A percentile compares a stretch with the other conserved stretches of the same genome.
Conservation (phyloP, 2,113 vertebrate genomes). For the Gambusia holbrooki region DNA sequence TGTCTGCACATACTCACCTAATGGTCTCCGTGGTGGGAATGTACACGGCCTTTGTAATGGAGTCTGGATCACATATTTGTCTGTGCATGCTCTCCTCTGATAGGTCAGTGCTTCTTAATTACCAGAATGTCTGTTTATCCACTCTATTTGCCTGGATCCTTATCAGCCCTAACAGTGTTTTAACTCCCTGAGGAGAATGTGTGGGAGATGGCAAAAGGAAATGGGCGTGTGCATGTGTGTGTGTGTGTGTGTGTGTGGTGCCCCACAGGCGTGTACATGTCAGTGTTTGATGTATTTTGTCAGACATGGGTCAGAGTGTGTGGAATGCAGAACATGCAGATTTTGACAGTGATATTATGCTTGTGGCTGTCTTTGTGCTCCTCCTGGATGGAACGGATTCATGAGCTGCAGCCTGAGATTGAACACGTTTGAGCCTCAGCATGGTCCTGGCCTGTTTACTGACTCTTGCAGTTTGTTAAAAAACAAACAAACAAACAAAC, state of each 20-base stretch:
- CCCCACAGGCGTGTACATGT: slow-evolving; percentile 51
- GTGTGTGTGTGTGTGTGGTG: slow-evolving; percentile 36
- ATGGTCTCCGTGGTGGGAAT: slow-evolving; percentile 60
- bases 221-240: slow-evolving; percentile 26
- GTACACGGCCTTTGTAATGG: slow-evolving; percentile 51
- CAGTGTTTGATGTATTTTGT: slow-evolving; percentile 63
- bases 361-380: slow-evolving; percentile 35
- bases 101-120: slow-evolving; percentile 70
- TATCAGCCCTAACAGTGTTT: slow-evolving; percentile 76
- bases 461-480: slow-evolving; percentile 38
- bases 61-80: slow-evolving; percentile 69
- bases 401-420: slow-evolving; percentile 10
- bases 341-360: slow-evolving; percentile 47
- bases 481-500: not conserved
- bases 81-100: slow-evolving; percentile 59
- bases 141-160: slow-evolving; percentile 76
- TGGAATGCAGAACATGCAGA: slow-evolving; percentile 70
- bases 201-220: slow-evolving; percentile 73
- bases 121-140: slow-evolving; percentile 75
- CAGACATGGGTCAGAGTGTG: slow-evolving; percentile 57
- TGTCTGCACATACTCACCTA: slow-evolving; percentile 48
- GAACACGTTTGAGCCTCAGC: slow-evolving; percentile 26
- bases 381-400: slow-evolving; percentile 14
- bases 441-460: slow-evolving; percentile 37
- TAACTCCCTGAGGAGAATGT: slow-evolving; percentile 77